Percentiles rank a stretch among this genome's conserved stretches.
These are phyloP conservation scores for Fratercula arctica DNA, from an alignment of 2,797 vertebrate genomes.

Conservation along the genomic window DNA sequence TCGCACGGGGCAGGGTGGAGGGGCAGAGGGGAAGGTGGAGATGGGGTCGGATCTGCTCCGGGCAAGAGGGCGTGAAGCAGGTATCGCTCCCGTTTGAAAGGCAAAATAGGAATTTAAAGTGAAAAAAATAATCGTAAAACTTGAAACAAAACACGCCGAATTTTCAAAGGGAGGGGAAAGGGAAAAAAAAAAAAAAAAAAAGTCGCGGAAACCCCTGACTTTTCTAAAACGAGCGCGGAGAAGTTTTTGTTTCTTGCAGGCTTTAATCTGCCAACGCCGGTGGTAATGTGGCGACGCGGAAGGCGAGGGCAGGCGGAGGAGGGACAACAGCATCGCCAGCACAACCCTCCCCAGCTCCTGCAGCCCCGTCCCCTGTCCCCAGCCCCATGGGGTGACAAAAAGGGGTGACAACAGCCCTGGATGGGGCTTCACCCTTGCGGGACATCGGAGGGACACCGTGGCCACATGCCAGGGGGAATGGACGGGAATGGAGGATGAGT, in stretches of 20 bases:
- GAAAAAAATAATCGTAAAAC: not conserved
- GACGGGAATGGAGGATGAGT: not conserved
- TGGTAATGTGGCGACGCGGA: fast-evolving
- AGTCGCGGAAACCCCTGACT: not conserved
- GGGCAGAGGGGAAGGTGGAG: not conserved
- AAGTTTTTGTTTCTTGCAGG: not conserved
- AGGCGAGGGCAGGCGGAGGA: fast-evolving
- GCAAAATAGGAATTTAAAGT: not conserved
- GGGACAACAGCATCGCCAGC: not conserved
- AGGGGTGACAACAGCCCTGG: not conserved
- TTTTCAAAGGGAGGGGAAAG: not conserved
- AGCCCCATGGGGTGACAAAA: not conserved
- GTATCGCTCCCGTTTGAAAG: too few relatives aligned
- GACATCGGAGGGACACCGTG: not conserved
- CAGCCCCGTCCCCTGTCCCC: not conserved
- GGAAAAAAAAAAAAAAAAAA: not conserved
- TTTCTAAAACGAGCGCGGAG: fast-evolving
- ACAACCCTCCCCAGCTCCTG: not conserved
- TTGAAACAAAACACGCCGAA: not conserved
- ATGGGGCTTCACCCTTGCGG: not conserved
- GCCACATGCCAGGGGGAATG: not conserved
- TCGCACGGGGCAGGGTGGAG: not conserved
- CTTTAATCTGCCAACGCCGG: not conserved
- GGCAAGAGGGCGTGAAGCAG: not conserved
- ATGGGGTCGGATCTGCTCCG: not conserved